phyloP scores from a whole-genome alignment of 2,113 vertebrate genomes.

The Apistogramma diplotaenia region DNA sequence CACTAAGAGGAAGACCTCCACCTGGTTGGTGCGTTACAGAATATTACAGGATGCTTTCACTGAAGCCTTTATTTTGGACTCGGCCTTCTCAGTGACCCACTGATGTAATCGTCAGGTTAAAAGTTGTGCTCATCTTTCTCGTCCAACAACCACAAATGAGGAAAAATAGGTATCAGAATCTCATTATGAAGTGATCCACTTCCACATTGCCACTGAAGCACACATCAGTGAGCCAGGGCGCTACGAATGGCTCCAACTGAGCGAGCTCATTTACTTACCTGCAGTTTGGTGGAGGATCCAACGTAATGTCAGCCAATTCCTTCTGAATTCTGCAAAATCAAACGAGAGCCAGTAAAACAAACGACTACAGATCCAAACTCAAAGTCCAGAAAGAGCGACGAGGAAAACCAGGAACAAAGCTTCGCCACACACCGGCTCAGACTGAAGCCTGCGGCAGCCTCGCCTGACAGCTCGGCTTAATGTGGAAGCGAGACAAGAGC shows the following conservation, averaged over 20 bases:
- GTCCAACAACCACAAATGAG: not conserved
- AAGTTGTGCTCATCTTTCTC: not conserved
- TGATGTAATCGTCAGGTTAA: not conserved
- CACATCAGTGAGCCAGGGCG: not conserved
- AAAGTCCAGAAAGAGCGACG: not conserved
- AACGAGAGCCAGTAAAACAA: not conserved
- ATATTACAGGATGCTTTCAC: not conserved
- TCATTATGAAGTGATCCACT: not conserved
- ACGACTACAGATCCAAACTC: not conserved
- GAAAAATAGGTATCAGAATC: not conserved
- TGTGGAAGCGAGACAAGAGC: not conserved
- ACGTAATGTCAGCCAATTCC: slow-evolving; percentile 94
- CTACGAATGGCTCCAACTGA: not conserved
- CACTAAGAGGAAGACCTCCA: not conserved
- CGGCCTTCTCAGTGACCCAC: rapidly evolving
- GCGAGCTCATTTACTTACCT: slow-evolving; percentile 74
- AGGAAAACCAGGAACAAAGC: not conserved
- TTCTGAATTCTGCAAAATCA: slow-evolving; percentile 89
- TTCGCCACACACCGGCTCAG: not conserved
- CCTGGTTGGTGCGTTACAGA: not conserved
- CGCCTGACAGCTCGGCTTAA: not conserved
- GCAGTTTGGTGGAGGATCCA: slow-evolving; percentile 98
- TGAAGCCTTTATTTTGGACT: not conserved
- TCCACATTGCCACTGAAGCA: not conserved
- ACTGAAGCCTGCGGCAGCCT: not conserved